These are phyloP conservation scores for Acronicta alni DNA, from an alignment of 2,888 invertebrate species.

Conservation along the genomic window DNA sequence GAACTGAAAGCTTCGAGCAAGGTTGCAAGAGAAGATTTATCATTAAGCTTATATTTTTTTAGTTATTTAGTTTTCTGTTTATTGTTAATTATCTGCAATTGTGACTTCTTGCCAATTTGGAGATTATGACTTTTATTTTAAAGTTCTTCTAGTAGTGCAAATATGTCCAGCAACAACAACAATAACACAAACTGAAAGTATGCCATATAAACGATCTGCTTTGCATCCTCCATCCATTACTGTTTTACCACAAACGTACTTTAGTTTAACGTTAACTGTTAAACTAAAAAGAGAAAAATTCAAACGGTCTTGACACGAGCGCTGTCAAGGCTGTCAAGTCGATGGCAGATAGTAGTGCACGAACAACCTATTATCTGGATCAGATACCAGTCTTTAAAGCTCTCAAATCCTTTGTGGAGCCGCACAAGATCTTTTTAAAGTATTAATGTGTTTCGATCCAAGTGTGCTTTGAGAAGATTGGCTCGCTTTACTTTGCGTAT, in stretches of 20 bases:
- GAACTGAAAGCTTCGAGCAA: neutral
- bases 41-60: neutral
- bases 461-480: conserved; percentile 9
- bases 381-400: conserved; percentile 38
- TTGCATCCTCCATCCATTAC: too few species aligned
- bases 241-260: conserved; percentile 14
- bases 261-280: neutral
- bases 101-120: too few species aligned
- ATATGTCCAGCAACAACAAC: too few species aligned
- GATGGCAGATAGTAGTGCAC: conserved; percentile 54
- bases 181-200: too few species aligned
- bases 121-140: too few species aligned
- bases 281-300: conserved; percentile 23
- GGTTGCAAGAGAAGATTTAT: neutral
- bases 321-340: conserved; percentile 14
- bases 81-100: neutral
- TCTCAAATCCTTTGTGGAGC: conserved; percentile 50
- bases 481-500: conserved; percentile 2
- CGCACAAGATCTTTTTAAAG: conserved; percentile 33
- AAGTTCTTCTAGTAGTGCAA: too few species aligned
- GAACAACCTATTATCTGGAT: conserved; percentile 60
- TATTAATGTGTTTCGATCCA: conserved; percentile 31
- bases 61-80: too few species aligned
- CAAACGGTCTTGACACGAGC: conserved; percentile 16
- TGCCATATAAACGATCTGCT: too few species aligned